Evolutionary conservation across 2,797 vertebrate species (phyloP).

Genomic region (Microctenopoma steveboyesi): DNA sequence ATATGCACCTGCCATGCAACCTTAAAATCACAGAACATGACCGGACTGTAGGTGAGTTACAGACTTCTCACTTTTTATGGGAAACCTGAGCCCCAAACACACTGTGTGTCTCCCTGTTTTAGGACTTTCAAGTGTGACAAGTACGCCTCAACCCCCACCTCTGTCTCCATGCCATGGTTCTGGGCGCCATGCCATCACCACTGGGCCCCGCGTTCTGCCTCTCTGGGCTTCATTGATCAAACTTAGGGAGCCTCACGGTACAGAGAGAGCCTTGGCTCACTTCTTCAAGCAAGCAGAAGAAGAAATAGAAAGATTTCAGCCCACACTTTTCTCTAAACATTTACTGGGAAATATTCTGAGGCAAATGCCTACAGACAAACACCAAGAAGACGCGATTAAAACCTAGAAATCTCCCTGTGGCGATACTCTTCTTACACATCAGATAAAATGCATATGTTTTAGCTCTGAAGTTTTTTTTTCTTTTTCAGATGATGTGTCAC

Average conservation of each 20-base stretch:
- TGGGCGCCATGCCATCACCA: conserved; percentile 68
- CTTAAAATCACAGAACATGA: conserved; percentile 3
- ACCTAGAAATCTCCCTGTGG: conserved; percentile 33
- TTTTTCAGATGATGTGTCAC: conserved; percentile 11
- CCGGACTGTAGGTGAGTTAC: background rate
- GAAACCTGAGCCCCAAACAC: conserved; percentile 32
- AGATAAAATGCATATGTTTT: conserved; percentile 21
- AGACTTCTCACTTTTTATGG: conserved; percentile 41
- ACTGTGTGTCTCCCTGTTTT: conserved; percentile 46
- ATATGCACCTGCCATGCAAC: background rate
- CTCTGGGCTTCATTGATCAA: conserved; percentile 72
- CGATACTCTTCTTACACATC: conserved; percentile 12
- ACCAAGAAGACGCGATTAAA: conserved; percentile 58
- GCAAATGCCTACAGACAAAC: conserved; percentile 24
- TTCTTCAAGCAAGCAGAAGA: conserved; percentile 8
- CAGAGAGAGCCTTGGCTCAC: conserved; percentile 43
- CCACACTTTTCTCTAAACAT: background rate
- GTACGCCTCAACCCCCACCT: conserved; percentile 18
- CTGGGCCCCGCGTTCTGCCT: conserved; percentile 57
- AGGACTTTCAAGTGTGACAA: conserved; percentile 60
- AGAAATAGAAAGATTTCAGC: background rate
- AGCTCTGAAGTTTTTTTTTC: conserved; percentile 12
- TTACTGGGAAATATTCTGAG: background rate
- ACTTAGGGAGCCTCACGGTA: conserved; percentile 43
- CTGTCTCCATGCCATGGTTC: conserved; percentile 51